phyloP scores from a whole-genome alignment of 2,888 invertebrate species.

The Ceriagrion tenellum region DNA sequence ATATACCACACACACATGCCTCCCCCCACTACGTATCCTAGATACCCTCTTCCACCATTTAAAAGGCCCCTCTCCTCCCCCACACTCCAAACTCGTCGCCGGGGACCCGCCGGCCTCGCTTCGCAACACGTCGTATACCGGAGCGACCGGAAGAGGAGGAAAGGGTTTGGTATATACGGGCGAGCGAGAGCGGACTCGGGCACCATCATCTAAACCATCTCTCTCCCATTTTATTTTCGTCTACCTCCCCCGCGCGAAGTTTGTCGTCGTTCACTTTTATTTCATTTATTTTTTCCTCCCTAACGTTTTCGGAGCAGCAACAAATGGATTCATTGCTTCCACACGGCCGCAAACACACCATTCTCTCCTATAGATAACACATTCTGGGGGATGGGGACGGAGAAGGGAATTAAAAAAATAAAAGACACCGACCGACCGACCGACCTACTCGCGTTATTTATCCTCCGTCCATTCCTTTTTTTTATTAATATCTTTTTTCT shows the following conservation, averaged over 20 bases:
- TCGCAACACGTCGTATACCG: conserved; percentile 19
- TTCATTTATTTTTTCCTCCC: neutral
- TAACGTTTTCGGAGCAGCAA: neutral
- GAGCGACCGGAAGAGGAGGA: neutral
- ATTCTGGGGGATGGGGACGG: neutral
- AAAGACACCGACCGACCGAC: neutral
- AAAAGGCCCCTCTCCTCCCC: neutral
- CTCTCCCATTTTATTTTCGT: neutral
- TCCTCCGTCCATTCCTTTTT: neutral
- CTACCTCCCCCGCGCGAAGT: neutral
- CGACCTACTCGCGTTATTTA: conserved; percentile 6
- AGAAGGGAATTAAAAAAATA: neutral
- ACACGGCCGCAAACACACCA: neutral
- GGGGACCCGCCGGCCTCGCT: neutral
- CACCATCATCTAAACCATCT: neutral
- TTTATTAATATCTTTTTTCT: neutral
- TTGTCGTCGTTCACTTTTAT: neutral
- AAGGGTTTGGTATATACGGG: neutral
- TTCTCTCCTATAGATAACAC: conserved; percentile 28
- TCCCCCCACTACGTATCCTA: neutral
- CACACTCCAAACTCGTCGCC: neutral
- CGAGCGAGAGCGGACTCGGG: neutral
- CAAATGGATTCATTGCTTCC: conserved; percentile 20
- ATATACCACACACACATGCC: neutral
- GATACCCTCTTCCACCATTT: neutral